Base-by-base conservation (phyloP, 2,888 invertebrate genomes). In the Drosophila lutescens region DNA sequence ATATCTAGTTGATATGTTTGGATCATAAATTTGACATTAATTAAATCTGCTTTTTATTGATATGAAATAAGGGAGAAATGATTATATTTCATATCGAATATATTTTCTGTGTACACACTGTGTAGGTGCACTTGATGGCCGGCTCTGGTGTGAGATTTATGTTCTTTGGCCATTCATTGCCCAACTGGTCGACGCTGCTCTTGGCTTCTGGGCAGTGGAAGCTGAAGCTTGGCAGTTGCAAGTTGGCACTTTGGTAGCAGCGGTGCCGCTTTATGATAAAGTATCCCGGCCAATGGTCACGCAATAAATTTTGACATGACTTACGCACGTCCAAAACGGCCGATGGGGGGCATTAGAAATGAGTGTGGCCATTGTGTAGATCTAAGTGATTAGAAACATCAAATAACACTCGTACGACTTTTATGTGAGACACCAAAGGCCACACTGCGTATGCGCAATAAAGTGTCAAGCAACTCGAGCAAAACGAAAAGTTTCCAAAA, bases 271-370 rank as follows among this genome's bases (percentile, higher is more conserved):
- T 55, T 74, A 46, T 74, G 58, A 75, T 68, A 58, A 65, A 60
- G 61, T 67, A 58, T 60, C 46, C 57, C 58, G 44, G 43, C 60
- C 75, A 62, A 74, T 58, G 70, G 55, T 63, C 80, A 80, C 68
- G 84, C 86, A 69, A 78, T 60, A 53, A 68, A 50, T 56, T 50
- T 41, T 69, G 86, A 88, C 81, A 82, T 85, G 80, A 77, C 71
- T 88, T 85, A 81, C 88, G 83, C 86, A 81, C 79, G 79, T 69
- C 62, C 59, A 20, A 41, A 47, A 36, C n/a, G 38, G 32, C 34
- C 47, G 57, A 49, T 49, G 66, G 70, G 55, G 40, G 70, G 47
- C 41, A 40, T 26, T 41, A 43, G 66, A 68, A 40, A 66, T 41
- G 47, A 66, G 49, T 63, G 50, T 26, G 20, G 23, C 50, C 47